phyloP scores from a whole-genome alignment of 2,113 vertebrate genomes.

The Rhinolophus ferrumequinum region DNA sequence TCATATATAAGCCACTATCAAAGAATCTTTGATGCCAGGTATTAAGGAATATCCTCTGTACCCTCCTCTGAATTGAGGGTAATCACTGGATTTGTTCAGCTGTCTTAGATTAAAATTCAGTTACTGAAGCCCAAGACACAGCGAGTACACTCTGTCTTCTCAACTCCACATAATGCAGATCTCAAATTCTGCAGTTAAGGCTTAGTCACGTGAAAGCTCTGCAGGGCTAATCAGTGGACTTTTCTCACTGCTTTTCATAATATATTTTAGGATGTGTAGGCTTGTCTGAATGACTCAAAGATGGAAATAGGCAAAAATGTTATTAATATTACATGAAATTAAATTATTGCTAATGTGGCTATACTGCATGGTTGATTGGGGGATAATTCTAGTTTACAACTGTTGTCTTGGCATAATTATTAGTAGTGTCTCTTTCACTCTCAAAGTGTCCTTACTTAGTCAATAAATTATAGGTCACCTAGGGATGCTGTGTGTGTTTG shows the following conservation, averaged over 20 bases:
- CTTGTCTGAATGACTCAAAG: not conserved
- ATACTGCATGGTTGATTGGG: not conserved
- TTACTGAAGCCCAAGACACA: not conserved
- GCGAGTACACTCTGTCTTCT: not conserved
- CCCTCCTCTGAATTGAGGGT: not conserved
- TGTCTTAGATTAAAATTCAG: not conserved
- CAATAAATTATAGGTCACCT: constrained; percentile 9
- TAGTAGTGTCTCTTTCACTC: not conserved
- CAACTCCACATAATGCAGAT: not conserved
- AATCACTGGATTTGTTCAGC: not conserved
- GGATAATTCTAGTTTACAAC: not conserved
- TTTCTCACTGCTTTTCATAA: not conserved
- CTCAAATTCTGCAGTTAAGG: not conserved
- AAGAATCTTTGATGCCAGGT: not conserved
- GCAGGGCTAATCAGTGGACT: not conserved
- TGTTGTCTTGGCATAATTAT: constrained; percentile 13
- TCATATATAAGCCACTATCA: not conserved
- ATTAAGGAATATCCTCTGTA: not conserved
- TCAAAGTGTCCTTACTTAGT: not conserved
- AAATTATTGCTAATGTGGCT: not conserved
- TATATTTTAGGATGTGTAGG: not conserved
- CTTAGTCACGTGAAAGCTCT: not conserved
- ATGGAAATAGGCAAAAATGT: not conserved
- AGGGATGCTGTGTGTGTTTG: not conserved
- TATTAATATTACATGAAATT: constrained; percentile 45